Conservation (phyloP, 2,888 invertebrate species). For the Pegoplata infirma region DNA sequence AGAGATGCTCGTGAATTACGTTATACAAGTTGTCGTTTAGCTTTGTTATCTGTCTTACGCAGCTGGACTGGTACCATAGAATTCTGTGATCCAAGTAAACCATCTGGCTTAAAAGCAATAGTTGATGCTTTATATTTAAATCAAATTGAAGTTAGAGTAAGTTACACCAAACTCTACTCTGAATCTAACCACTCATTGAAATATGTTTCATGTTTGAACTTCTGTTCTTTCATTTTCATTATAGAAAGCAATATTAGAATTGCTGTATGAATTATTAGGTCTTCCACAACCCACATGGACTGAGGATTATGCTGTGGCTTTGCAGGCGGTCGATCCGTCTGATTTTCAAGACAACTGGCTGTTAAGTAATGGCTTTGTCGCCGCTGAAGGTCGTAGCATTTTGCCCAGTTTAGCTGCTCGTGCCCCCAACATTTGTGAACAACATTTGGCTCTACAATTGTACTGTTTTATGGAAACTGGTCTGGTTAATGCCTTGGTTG, state of each 20-base stretch:
- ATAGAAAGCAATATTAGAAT: conserved; percentile 94
- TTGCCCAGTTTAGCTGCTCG: conserved; percentile 91
- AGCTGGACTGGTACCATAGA: conserved; percentile 95
- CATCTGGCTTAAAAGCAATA: conserved; percentile 87
- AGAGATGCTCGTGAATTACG: conserved; percentile 89
- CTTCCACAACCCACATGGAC: conserved; percentile 95
- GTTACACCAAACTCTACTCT: too few species aligned
- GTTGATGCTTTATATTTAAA: conserved; percentile 90
- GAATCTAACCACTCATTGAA: too few species aligned
- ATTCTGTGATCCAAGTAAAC: conserved; percentile 88
- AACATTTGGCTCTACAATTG: conserved; percentile 92
- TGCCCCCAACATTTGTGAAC: conserved; percentile 93
- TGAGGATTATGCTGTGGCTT: conserved; percentile 92
- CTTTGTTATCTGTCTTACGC: conserved; percentile 89
- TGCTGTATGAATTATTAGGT: conserved; percentile 93
- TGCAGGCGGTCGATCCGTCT: conserved; percentile 92
- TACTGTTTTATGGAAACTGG: conserved; percentile 93
- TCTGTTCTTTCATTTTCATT: not conserved
- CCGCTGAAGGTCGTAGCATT: conserved; percentile 91
- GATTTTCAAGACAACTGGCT: conserved; percentile 92
- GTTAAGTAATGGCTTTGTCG: conserved; percentile 95
- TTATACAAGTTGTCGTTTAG: conserved; percentile 91
- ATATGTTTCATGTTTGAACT: too few species aligned
- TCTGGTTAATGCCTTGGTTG: conserved; percentile 91
- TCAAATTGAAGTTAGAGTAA: conserved; percentile 92